Conservation (phyloP, 2,888 invertebrate species). For the Sminthurides aquaticus region DNA sequence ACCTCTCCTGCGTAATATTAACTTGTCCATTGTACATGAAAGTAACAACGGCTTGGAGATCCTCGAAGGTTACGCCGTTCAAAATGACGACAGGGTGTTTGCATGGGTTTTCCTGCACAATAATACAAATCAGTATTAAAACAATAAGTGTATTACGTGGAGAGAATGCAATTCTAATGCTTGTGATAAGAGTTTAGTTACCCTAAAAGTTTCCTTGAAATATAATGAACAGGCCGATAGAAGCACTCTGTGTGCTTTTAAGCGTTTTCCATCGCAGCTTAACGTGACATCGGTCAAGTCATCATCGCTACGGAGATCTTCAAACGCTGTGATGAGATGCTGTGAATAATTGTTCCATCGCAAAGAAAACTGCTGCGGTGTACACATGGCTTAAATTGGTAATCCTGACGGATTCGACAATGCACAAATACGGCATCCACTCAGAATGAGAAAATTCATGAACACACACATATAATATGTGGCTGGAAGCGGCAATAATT, state of each 20-base stretch:
- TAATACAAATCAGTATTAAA: not conserved
- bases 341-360: slow-evolving; percentile 79
- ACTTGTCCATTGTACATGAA: slow-evolving; percentile 79
- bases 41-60: slow-evolving; percentile 67
- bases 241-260: slow-evolving; percentile 76
- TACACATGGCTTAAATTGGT: slow-evolving; percentile 17
- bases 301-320: slow-evolving; percentile 56
- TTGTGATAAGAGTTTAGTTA: slow-evolving; percentile 30
- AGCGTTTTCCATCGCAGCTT: slow-evolving; percentile 74
- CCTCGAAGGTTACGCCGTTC: slow-evolving; percentile 68
- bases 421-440: too few species aligned
- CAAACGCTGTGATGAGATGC: slow-evolving; percentile 70
- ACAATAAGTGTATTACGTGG: not conserved
- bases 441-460: too few species aligned
- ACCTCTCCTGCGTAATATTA: slow-evolving; percentile 68
- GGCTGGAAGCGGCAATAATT: too few species aligned
- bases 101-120: slow-evolving; percentile 64
- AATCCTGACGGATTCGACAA: too few species aligned
- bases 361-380: slow-evolving; percentile 67
- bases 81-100: slow-evolving; percentile 72
- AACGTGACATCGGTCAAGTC: slow-evolving; percentile 74
- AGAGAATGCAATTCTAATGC: not conserved
- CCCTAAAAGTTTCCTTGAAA: slow-evolving; percentile 56
- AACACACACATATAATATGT: too few species aligned
- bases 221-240: slow-evolving; percentile 77